Percentiles rank a stretch among this genome's conserved stretches.
phyloP scores from a whole-genome alignment of 2,888 invertebrate genomes.

The Mylabris sibirica region DNA sequence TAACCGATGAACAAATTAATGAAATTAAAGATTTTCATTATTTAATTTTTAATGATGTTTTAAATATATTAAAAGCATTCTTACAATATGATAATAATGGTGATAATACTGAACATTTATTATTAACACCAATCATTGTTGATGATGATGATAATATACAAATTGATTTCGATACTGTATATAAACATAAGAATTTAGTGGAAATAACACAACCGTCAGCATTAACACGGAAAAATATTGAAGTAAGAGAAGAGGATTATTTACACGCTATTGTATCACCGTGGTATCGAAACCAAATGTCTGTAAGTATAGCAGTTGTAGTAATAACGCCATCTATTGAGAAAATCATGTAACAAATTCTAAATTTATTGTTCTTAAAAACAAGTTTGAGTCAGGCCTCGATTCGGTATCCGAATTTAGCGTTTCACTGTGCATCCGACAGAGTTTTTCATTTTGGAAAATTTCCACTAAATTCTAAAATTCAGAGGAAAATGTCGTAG shows the following conservation, averaged over 20 bases:
- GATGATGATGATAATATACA: constrained; percentile 46
- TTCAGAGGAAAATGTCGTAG: too few species aligned
- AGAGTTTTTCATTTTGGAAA: too few species aligned
- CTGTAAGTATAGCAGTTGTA: constrained; percentile 50
- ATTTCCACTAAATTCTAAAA: too few species aligned
- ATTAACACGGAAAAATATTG: constrained; percentile 63
- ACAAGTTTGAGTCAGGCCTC: too few species aligned
- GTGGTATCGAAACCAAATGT: constrained; percentile 74
- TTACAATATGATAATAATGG: constrained; percentile 65
- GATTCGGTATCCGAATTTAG: too few species aligned
- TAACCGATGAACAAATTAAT: constrained; percentile 64
- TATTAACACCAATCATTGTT: constrained; percentile 62
- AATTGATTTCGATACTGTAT: constrained; percentile 71
- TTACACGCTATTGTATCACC: constrained; percentile 82
- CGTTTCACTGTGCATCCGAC: too few species aligned
- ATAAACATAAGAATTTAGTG: constrained; percentile 60
- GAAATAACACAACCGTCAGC: constrained; percentile 60
- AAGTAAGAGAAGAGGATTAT: constrained; percentile 69
- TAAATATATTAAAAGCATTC: constrained; percentile 69
- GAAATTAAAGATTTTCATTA: constrained; percentile 72
- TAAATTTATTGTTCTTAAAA: too few species aligned
- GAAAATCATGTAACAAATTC: too few species aligned
- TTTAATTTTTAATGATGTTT: constrained; percentile 76
- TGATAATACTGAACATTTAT: constrained; percentile 59
- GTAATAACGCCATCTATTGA: too few species aligned